Base-by-base conservation (phyloP, 2,113 vertebrate species). In the Bathybates hornii region DNA sequence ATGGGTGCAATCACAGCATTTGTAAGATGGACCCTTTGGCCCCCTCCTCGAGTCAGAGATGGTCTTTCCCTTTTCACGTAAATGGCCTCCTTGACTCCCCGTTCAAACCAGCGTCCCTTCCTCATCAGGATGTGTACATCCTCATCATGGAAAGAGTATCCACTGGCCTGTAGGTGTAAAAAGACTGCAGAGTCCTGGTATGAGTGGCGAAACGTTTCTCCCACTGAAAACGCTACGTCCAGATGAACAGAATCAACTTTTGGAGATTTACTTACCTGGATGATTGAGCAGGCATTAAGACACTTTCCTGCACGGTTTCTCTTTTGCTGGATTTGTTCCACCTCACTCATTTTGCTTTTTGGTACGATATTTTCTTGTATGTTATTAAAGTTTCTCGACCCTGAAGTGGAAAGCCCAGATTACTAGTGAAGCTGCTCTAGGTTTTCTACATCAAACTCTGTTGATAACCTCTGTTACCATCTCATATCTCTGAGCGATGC, bases 211-310 rank as follows among this genome's bases (percentile, higher is more conserved):
- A 61, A 61, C 0, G 1, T 61, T 32, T 61, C 8, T 10, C 57
- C 57, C 57, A 17, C 29, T 61, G 29, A 34, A 17, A 61, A 61
- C 4, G 3, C 57, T 61, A 17, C 29, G 1, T 61, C 57, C 57
- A 61, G 57, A 61, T 17, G 29, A 61, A 61, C 29, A 61, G 57
- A 61, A 61, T 61, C 57, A 32, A 61, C 57, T 32, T 61, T 32
- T 32, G 8, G 57, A 61, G 57, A 61, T 61, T 61, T 61, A 6
- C 29, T 6, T 61, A 32, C 57, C 57, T 61, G 27, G 27, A 32
- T 61, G 57, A 4, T 59, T 59, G 27, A 59, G 57, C 57, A 61
- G 57, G 14, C 27, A 61, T 61, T 10, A 34, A 61, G 0, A 73
- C 41, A 66, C 61, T 66, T 66, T 36, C 0, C 61, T 66, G 32